phyloP scores from a whole-genome alignment of 2,797 vertebrate genomes.

The Pitangus sulphuratus region DNA sequence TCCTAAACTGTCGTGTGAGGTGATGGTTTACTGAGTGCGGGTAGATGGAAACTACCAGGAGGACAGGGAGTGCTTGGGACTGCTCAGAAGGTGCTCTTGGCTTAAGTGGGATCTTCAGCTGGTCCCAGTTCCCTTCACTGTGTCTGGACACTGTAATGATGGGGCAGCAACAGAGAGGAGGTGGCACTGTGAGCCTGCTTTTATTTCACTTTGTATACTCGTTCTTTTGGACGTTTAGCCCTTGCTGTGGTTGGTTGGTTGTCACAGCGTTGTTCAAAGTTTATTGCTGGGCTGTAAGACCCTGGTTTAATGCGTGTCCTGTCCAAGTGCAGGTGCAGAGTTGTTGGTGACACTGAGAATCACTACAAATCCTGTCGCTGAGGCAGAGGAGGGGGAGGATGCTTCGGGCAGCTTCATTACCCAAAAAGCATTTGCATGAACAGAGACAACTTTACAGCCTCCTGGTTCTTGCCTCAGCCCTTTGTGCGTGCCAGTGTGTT shows the following conservation, averaged over 20 bases:
- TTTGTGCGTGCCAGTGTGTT: not conserved
- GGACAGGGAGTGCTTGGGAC: not conserved
- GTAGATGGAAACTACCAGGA: not conserved
- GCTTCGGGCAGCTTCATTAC: not conserved
- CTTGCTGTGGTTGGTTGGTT: not conserved
- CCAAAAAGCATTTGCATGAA: not conserved
- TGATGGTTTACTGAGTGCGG: not conserved
- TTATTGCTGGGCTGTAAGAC: not conserved
- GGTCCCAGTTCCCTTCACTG: not conserved
- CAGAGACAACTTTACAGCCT: not conserved
- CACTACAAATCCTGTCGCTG: not conserved
- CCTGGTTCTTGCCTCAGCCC: not conserved
- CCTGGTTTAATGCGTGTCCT: not conserved
- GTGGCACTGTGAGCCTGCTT: not conserved
- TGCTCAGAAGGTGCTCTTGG: not conserved
- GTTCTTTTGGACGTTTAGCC: not conserved
- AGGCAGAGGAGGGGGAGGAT: not conserved
- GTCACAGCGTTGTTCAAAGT: not conserved
- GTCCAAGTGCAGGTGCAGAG: not conserved
- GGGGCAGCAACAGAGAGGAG: not conserved
- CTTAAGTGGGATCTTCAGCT: not conserved
- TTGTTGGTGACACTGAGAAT: not conserved
- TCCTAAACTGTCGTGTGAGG: not conserved
- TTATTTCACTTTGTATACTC: not conserved
- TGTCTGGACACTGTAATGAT: not conserved